Conservation (phyloP, 1,140 invertebrate genomes). For the Drosophila ambigua region DNA sequence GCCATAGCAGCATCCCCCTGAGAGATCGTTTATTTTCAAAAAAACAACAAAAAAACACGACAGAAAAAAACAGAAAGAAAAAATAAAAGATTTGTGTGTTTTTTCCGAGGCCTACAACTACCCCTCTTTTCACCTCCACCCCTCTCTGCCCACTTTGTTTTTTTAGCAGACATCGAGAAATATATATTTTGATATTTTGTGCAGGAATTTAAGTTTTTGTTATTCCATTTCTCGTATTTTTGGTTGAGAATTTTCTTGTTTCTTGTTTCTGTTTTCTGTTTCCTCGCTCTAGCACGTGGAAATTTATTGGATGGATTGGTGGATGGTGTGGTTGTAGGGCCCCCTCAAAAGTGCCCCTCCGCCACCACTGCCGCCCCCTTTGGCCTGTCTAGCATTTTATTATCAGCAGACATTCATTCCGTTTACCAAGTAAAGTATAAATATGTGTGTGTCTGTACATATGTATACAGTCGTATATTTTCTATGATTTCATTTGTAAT, state of each 20-base stretch:
- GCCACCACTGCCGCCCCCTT: conserved; percentile 2
- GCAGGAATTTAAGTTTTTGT: conserved; percentile 30
- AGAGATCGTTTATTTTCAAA: conserved; percentile 42
- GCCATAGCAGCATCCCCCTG: conserved; percentile 6
- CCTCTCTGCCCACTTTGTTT: background rate
- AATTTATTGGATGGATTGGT: conserved; percentile 10
- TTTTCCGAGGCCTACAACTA: conserved; percentile 66
- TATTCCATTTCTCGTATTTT: conserved; percentile 18
- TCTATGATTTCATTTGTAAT: conserved; percentile 47
- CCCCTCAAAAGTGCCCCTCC: background rate
- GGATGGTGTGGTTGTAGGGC: background rate
- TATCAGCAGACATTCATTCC: conserved; percentile 37
- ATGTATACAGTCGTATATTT: background rate
- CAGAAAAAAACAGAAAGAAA: conserved; percentile 5
- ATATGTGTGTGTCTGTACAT: background rate
- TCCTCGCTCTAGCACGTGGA: conserved; percentile 39
- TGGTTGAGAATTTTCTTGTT: conserved; percentile 60
- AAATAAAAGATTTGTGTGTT: conserved; percentile 8
- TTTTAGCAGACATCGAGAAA: conserved; percentile 60
- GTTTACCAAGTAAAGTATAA: background rate
- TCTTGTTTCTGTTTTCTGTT: conserved; percentile 30
- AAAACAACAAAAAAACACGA: background rate
- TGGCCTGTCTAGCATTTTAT: conserved; percentile 36
- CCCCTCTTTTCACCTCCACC: background rate
- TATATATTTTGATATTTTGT: conserved; percentile 65